Evolutionary conservation across 1,140 invertebrate species (phyloP).

Genomic region (Hestina assimilis): DNA sequence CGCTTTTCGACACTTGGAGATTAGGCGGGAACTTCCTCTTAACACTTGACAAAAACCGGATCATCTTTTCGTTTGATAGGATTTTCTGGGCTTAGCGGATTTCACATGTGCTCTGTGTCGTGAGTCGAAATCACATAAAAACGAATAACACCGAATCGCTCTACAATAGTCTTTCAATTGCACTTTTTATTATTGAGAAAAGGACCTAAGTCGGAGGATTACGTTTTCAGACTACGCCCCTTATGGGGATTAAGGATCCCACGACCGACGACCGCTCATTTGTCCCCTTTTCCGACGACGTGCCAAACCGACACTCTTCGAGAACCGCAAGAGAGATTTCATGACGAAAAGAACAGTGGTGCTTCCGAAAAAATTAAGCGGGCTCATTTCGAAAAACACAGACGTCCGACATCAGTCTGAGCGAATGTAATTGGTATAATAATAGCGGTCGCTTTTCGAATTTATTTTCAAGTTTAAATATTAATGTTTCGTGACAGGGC

Average conservation of each 20-base stretch:
- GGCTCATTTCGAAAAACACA: conserved; percentile 18
- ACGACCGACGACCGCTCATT: conserved; percentile 52
- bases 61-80: conserved; percentile 55
- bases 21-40: conserved; percentile 47
- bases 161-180: conserved; percentile 28
- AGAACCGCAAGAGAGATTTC: conserved; percentile 50
- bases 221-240: conserved; percentile 36
- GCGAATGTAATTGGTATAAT: conserved; percentile 64
- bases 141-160: conserved; percentile 34
- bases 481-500: conserved; percentile 74
- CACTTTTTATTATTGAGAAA: conserved; percentile 19
- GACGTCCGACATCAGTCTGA: conserved; percentile 18
- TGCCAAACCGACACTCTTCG: conserved; percentile 48
- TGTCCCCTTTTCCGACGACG: conserved; percentile 61
- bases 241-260: conserved; percentile 56
- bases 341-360: conserved; percentile 24
- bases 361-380: conserved; percentile 36
- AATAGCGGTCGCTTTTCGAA: conserved; percentile 58
- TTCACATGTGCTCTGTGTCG: conserved; percentile 51
- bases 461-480: conserved; percentile 71
- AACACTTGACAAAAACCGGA: conserved; percentile 56
- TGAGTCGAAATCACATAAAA: conserved; percentile 33
- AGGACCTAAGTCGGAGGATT: conserved; percentile 21
- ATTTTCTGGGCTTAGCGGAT: conserved; percentile 64
- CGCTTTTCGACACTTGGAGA: conserved; percentile 38